Percentiles rank a stretch among this genome's conserved stretches.
Conservation (phyloP, 2,888 invertebrate species). For the Leucozona laternaria region DNA sequence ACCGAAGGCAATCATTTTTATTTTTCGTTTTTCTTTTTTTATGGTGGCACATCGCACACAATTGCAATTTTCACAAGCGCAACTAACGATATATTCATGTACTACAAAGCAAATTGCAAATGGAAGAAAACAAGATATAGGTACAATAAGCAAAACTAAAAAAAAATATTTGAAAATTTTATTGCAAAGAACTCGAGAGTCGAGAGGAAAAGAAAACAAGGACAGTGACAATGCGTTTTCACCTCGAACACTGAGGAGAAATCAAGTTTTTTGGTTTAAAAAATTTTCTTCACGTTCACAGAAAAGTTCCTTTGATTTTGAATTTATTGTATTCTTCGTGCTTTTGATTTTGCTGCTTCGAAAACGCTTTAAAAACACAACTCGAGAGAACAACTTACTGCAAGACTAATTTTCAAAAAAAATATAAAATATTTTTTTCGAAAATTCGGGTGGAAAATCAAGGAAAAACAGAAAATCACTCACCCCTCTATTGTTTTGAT, state of each 20-base stretch:
- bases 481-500: conserved; percentile 73
- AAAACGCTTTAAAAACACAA: neutral
- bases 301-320: neutral
- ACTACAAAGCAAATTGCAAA: conserved; percentile 72
- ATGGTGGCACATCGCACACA: conserved; percentile 58
- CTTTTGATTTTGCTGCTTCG: neutral
- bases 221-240: conserved; percentile 72
- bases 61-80: conserved; percentile 57
- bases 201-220: conserved; percentile 20
- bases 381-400: neutral
- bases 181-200: conserved; percentile 5
- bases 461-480: conserved; percentile 46
- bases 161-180: conserved; percentile 27
- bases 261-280: conserved; percentile 16
- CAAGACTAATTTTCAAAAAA: neutral
- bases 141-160: conserved; percentile 34
- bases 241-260: conserved; percentile 32
- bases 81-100: conserved; percentile 44
- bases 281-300: conserved; percentile 1
- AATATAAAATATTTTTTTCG: conserved; percentile 21
- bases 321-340: neutral
- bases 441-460: conserved; percentile 58
- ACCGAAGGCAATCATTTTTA: neutral
- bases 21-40: conserved; percentile 6
- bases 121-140: conserved; percentile 56